phyloP scores from a whole-genome alignment of 2,888 invertebrate species.

The Tenthredo notha region DNA sequence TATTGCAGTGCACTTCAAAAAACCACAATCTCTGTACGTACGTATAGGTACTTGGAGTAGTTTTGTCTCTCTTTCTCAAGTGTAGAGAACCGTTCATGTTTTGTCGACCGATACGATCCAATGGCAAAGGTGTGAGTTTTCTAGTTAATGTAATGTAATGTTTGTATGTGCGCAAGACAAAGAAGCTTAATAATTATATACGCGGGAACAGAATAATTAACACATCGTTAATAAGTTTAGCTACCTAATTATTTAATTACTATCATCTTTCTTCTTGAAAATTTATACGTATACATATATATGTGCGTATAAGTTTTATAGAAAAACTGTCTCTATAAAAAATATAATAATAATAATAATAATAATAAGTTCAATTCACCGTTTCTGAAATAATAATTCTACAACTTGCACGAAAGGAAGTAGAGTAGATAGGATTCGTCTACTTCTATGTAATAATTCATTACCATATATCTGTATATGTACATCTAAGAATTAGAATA shows the following conservation, averaged over 20 bases:
- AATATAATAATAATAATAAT: background rate
- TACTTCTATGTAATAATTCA: background rate
- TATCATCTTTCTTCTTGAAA: background rate
- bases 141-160: background rate
- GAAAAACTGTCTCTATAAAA: background rate
- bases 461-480: background rate
- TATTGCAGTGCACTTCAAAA: slow-evolving; percentile 22
- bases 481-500: background rate
- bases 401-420: background rate
- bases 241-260: slow-evolving; percentile 31
- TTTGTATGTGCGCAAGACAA: background rate
- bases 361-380: background rate
- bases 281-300: background rate
- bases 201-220: slow-evolving; percentile 28
- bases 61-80: background rate
- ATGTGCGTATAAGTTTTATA: background rate
- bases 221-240: slow-evolving; percentile 38
- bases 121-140: slow-evolving; percentile 15
- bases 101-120: background rate
- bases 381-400: background rate
- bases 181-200: background rate
- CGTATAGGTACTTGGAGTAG: background rate
- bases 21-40: slow-evolving; percentile 4
- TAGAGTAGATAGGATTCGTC: slow-evolving; percentile 1
- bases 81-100: slow-evolving; percentile 38